Conservation (phyloP, 2,797 vertebrate genomes). For the Cossypha niveicapilla region DNA sequence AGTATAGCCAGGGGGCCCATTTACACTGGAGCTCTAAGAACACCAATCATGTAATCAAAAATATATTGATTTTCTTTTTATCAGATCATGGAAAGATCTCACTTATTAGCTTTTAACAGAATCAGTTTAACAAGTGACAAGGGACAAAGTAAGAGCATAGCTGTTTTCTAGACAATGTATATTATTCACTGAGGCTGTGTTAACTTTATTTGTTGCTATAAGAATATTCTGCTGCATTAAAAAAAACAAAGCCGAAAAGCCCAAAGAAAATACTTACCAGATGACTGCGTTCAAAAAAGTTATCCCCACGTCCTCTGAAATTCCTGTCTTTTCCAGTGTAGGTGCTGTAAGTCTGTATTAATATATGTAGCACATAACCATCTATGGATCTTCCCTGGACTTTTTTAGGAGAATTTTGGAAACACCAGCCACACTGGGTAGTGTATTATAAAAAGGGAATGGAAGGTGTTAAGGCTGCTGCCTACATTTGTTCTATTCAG, state of each 20-base stretch:
- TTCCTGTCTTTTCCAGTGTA: background rate
- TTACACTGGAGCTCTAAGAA: background rate
- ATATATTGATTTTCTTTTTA: background rate
- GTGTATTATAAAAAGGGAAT: background rate
- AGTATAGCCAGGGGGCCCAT: background rate
- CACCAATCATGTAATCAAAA: conserved; percentile 7
- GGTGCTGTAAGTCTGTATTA: background rate
- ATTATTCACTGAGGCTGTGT: background rate
- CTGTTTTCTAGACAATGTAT: background rate
- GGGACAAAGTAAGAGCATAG: background rate
- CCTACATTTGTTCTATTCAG: background rate
- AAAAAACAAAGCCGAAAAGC: background rate
- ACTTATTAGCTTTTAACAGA: background rate
- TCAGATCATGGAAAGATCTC: background rate
- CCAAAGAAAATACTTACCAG: background rate
- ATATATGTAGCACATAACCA: background rate
- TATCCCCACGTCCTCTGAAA: background rate
- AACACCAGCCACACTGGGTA: background rate
- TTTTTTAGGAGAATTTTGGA: background rate
- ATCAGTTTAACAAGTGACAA: background rate
- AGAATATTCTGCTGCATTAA: background rate
- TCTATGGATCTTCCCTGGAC: background rate
- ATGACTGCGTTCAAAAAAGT: background rate
- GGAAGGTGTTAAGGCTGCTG: background rate
- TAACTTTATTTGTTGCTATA: background rate